Evolutionary conservation across 2,888 invertebrate genomes (phyloP).

Genomic region (Chelonus formosanus): DNA sequence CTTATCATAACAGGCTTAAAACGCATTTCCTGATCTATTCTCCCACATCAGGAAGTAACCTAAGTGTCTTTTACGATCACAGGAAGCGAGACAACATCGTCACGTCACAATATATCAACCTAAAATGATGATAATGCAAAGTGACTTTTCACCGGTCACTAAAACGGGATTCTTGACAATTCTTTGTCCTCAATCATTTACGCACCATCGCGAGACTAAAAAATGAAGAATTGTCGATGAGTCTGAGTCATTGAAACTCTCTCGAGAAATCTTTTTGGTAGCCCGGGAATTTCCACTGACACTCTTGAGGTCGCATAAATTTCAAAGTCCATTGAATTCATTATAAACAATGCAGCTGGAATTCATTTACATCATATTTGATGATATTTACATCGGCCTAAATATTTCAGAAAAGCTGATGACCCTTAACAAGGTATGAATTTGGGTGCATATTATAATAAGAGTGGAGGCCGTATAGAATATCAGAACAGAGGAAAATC

Average conservation of each 20-base stretch:
- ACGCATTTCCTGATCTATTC: not conserved
- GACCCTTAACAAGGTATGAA: constrained; percentile 25
- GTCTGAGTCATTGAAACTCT: too few relatives aligned
- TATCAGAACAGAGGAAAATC: constrained; percentile 18
- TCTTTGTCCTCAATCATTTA: constrained; percentile 18
- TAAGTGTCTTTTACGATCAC: constrained; percentile 35
- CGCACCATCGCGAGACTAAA: too few relatives aligned
- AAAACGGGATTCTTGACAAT: constrained; percentile 16
- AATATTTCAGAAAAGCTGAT: constrained; percentile 23
- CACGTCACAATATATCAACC: not conserved
- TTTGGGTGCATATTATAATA: constrained; percentile 2
- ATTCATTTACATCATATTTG: constrained; percentile 30
- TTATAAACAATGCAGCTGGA: constrained; percentile 22
- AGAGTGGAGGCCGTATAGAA: not conserved
- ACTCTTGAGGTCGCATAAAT: constrained; percentile 14
- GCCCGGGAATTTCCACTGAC: not conserved
- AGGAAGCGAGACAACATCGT: constrained; percentile 20
- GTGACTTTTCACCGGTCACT: constrained; percentile 9
- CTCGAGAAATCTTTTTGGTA: not conserved
- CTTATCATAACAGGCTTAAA: not conserved
- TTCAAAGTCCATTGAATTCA: constrained; percentile 21
- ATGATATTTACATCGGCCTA: constrained; percentile 12
- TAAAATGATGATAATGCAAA: constrained; percentile 21
- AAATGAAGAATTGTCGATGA: too few relatives aligned
- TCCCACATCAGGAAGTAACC: constrained; percentile 26